Base-by-base conservation (phyloP, 2,888 invertebrate genomes). In the Acleris literana region DNA sequence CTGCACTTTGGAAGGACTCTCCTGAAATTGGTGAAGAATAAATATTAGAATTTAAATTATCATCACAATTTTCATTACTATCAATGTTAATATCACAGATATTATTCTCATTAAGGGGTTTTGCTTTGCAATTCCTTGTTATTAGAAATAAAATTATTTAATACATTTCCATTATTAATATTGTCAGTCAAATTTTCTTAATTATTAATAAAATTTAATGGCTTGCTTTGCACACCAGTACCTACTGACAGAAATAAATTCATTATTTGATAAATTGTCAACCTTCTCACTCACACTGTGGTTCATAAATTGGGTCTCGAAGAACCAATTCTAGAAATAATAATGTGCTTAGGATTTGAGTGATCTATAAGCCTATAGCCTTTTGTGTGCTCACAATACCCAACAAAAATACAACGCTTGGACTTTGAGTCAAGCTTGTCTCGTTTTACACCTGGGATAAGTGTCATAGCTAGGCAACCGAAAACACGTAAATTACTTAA, bases 11-110 rank as follows among this genome's bases (percentile, higher is more conserved):
- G 29, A 53, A 53, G 53, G 53, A 53, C 18, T 7, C 18, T 20
- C 20, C 53, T 53, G 53, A 53, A 53, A 53, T n/a, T 29, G 53
- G 53, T 29, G 53, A 29, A 29, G 29, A 29, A 53, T 53, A 53
- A 29, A 29, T 29, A 29, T 53, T 70, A 68, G 43, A 62, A 64
- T 68, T 64, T 63, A 65, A 64, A 33, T 62, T 68, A 71, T 51
- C 70, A 70, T 70, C 59, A 66, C 63, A 64, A 72, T 53, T 25
- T 25, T 25, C 25, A 25, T 25, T 25, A 25, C 25, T 25, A 25
- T 6, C 6, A 25, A 3, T 25, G 5, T 25, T 4, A 6, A 25
- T 25, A 25, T 25, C 25, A 25, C 25, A 25, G 25, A 25, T 25
- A 25, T 25, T 25, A 25, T 25, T 25, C 25, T 25, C 25, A 25